Conservation (phyloP, 2,113 vertebrate genomes). For the Ciconia maguari region DNA sequence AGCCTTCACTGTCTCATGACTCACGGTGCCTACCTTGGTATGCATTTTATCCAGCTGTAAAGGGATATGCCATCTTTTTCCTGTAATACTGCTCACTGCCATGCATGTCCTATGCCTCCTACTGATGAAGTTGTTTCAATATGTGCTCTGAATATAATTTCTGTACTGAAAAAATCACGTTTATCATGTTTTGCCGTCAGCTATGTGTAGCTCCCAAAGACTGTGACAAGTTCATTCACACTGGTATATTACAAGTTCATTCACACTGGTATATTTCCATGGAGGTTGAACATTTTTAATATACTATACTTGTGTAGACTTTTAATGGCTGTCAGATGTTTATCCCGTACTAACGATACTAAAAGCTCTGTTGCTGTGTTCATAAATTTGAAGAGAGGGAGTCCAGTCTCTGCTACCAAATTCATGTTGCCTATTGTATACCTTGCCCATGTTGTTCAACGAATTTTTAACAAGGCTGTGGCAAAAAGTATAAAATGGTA, state of each 20-base stretch:
- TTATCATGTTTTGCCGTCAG: rapidly evolving
- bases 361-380: neutral
- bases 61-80: neutral
- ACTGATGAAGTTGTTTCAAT: neutral
- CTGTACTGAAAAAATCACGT: neutral
- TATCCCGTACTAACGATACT: neutral
- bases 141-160: neutral
- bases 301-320: neutral
- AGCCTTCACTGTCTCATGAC: neutral
- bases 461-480: neutral
- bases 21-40: neutral
- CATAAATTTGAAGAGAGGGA: neutral
- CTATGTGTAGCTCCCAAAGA: neutral
- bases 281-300: neutral
- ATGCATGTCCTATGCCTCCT: neutral
- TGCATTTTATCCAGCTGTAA: neutral
- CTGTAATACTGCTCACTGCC: neutral
- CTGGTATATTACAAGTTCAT: neutral
- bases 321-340: neutral
- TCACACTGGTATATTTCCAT: neutral
- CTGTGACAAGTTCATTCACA: neutral
- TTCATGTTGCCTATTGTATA: neutral
- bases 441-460: neutral
- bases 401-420: neutral
- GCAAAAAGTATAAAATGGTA: neutral